Base-by-base conservation (phyloP, 2,113 vertebrate species). In the Toxostoma redivivum region DNA sequence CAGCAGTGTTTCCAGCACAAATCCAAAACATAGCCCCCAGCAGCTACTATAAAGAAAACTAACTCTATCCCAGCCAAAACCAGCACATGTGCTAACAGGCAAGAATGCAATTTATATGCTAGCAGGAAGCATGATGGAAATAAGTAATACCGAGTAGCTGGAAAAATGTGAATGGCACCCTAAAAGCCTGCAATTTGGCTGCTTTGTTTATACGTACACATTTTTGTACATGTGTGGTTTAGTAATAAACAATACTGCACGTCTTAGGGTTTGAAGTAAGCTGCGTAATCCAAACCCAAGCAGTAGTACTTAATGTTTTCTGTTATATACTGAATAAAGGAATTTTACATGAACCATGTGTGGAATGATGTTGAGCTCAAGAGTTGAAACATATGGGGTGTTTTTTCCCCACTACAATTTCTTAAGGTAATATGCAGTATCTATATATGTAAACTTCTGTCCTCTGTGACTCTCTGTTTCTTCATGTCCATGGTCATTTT, bases 321-420 rank as follows among this genome's bases (percentile, higher is more conserved):
- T 35, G 8, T 38, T 76, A 35, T 10, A 38, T 38, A 60, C 30
- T 31, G 4, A 92, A 77, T 86, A 51, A 71, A 95, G 48, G 30
- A 85, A 80, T 60, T 84, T 86, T 94, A 86, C 37, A 37, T 91
- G 21, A 96, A 83, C 86, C 86, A 80, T 94, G 88, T 95, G 48
- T 82, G 31, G n/a, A 53, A 69, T 57, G 53, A 40, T 72, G 22
- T 19, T 31, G 89, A 79, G 53, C 81, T 91, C 72, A 61, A 15
- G 60, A 78, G 50, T 24, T 70, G 47, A 65, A 85, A 82, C 54
- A 77, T 51, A 40, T 1, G 4, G 4, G 9, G 5, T 10, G 19
- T 20, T 3, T 5, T 50, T 94, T 72, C 54, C 20, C 47, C 66
- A 10, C 35, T 47, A 47, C 40, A 24, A 42, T 91, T 97, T 82